These are phyloP conservation scores for Dusona sp. DNA, from an alignment of 2,888 invertebrate species.

Conservation along the genomic window DNA sequence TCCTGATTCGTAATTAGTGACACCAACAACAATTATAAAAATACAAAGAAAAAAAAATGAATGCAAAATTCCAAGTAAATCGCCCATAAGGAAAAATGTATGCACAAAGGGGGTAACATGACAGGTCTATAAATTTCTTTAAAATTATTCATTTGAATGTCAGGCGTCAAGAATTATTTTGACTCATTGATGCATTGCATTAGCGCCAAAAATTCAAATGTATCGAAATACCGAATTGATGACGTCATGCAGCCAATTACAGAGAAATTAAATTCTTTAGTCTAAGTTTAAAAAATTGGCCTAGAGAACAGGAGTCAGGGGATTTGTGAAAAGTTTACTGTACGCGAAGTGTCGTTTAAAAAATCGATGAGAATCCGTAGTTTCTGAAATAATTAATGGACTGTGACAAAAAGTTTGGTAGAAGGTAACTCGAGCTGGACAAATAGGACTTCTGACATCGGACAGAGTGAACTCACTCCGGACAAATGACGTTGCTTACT, in stretches of 20 bases:
- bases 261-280: not conserved
- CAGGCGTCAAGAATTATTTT: not conserved
- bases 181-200: not conserved
- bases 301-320: not conserved
- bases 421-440: constrained; percentile 45
- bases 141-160: not conserved
- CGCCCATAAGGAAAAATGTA: too few species aligned
- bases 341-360: not conserved
- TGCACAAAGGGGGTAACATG: too few species aligned
- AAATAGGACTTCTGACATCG: not conserved
- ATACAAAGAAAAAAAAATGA: too few species aligned
- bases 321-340: not conserved
- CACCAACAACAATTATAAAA: too few species aligned
- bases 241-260: not conserved
- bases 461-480: not conserved
- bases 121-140: too few species aligned
- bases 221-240: not conserved
- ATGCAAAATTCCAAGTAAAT: too few species aligned
- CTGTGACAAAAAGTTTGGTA: constrained; percentile 45
- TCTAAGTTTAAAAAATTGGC: not conserved
- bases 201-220: not conserved
- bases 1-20: too few species aligned
- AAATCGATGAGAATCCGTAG: not conserved
- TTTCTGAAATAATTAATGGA: constrained; percentile 31
- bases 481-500: constrained; percentile 23